A percentile compares a stretch with the other conserved stretches of the same genome.
phyloP scores from a whole-genome alignment of 37 sponge, comb jelly and placozoan species.

The Corticium candelabrum region DNA sequence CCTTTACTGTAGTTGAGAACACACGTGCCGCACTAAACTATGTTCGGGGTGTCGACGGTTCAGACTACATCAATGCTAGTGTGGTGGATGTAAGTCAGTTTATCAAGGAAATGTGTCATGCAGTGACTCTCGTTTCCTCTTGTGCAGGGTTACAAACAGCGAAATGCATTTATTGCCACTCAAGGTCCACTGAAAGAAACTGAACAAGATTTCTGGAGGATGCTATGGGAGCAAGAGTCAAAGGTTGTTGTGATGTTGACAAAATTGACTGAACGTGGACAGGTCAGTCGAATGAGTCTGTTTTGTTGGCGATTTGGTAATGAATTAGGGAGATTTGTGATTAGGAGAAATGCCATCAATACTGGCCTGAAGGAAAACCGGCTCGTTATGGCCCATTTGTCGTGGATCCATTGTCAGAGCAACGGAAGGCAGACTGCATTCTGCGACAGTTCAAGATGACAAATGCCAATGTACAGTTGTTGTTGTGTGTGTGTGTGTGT shows the following conservation, averaged over 20 bases:
- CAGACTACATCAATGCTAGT: slow-evolving; percentile 11
- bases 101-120: no score
- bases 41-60: slow-evolving; percentile 7
- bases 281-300: slow-evolving; percentile 30
- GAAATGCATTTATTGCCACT: slow-evolving; percentile 58
- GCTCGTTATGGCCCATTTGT: background rate
- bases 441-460: slow-evolving; percentile 72
- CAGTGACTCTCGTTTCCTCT: background rate
- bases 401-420: slow-evolving; percentile 2
- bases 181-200: slow-evolving; percentile 62
- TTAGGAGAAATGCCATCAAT: slow-evolving; percentile 18
- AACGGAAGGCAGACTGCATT: background rate
- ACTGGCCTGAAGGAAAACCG: slow-evolving; percentile 46
- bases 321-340: background rate
- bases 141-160: slow-evolving; percentile 1
- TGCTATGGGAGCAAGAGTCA: slow-evolving; percentile 58
- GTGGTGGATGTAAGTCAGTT: slow-evolving; percentile 1
- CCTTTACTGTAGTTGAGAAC: background rate
- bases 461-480: slow-evolving; percentile 38
- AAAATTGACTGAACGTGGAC: slow-evolving; percentile 42
- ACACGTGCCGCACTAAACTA: background rate
- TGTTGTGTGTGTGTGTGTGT: background rate
- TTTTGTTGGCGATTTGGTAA: no score
- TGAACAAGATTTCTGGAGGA: slow-evolving; percentile 66
- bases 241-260: slow-evolving; percentile 67